Evolutionary conservation across 2,888 invertebrate species (phyloP), one percentile per base, ranked within the genome.

Genomic region (Hypsopygia costalis): DNA sequence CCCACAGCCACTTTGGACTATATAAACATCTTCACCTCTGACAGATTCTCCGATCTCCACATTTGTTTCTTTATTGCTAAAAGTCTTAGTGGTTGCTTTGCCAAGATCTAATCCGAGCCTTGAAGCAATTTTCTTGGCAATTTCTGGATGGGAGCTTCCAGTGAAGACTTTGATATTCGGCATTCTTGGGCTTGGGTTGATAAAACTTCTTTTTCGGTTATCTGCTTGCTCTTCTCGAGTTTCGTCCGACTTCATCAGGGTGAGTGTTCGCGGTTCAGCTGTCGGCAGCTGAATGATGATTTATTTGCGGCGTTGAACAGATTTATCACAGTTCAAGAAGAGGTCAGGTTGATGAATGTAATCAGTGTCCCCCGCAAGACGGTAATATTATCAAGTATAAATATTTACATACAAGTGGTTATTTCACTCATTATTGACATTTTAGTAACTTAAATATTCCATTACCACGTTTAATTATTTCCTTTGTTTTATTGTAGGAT

Each of bases 111-210:
- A 94, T 52, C 97, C 98, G 29, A 99, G 93, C 55, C 99, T 92
- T 72, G 97, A 95, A 55, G 96, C 97, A 62, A 99, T 98, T 74
- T 95, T 93, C 75, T 97, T 96, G n/a, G 98, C 97, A 55, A 99
- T 91, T 74, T 99, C 98, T 34, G 96, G 96, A 88, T 99, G 98
- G 44, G 98, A 98, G 51, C 96, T 97, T 49, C 99, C 99, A 69
- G 97, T 96, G 88, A 99, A 99, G 58, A 99, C 96, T 92, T 99
- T 99, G 68, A 99, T 99, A 88, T 99, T 99, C 66, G 99, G 99
- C 99, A 99, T 99, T 90, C 91, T 88, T 40, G 75, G 64, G 46
- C 72, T 67, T 40, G 73, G 75, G 41, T 73, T 66, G 10, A 56
- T 62, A 42, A 74, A 66, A 35, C 55, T 56, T 41, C 40, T 57